Evolutionary conservation across 2,113 vertebrate species (phyloP).

Genomic region (Manacus vitellinus): DNA sequence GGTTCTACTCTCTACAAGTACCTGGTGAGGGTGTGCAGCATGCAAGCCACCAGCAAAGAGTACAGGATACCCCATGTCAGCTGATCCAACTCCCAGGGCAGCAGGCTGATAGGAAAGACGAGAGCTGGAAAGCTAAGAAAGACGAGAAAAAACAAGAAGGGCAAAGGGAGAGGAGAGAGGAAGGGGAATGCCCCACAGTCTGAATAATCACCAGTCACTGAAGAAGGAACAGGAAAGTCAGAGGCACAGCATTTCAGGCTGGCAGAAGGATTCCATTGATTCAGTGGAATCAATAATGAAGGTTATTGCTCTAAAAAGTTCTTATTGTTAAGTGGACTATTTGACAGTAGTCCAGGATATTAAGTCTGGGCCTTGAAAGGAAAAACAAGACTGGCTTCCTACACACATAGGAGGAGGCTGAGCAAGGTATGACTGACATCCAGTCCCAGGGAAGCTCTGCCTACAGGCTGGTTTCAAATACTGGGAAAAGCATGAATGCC

Average conservation of each 20-base stretch:
- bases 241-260: conserved; percentile 1
- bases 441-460: not conserved
- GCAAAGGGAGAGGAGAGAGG: conserved; percentile 53
- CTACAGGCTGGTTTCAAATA: not conserved
- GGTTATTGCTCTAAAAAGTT: not conserved
- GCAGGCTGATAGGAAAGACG: conserved; percentile 91
- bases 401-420: not conserved
- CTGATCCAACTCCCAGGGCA: conserved; percentile 80
- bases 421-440: not conserved
- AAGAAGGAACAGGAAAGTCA: not conserved
- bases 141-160: conserved; percentile 70
- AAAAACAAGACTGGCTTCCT: not conserved
- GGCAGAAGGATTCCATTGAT: not conserved
- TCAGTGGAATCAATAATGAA: not conserved
- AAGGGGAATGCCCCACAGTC: conserved; percentile 6
- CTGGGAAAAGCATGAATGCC: not conserved
- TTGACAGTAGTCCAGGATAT: not conserved
- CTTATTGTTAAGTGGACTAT: not conserved
- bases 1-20: conserved; percentile 68
- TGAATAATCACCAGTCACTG: conserved; percentile 9
- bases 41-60: conserved; percentile 82
- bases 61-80: conserved; percentile 86
- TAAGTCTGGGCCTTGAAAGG: not conserved
- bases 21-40: conserved; percentile 88
- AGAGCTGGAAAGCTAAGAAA: conserved; percentile 89